Base-by-base conservation (phyloP, 2,113 vertebrate species). In the Lepidothrix coronata region DNA sequence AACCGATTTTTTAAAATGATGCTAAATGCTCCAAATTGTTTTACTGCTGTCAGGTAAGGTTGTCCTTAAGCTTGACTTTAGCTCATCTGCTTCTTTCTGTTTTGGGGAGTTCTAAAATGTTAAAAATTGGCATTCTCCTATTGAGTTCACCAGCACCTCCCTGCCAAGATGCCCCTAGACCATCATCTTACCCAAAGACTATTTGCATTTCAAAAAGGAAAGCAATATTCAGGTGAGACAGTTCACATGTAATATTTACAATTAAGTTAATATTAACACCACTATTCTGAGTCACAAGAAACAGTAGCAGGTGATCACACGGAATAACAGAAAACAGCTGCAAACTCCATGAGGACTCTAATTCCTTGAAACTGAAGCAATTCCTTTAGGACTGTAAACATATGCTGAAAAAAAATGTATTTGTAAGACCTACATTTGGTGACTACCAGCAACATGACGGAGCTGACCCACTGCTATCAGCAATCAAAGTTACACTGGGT, bases 401-500 rank as follows among this genome's bases (percentile, higher is more conserved):
- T 7, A 51, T 11, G 37, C 18, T 78, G 52, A n/a, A 28, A 62
- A 73, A 28, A 71, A 48, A 48, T 7, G 2, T 39, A 39, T 71
- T 77, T 17, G 8, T 44, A 43, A 57, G 17, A 44, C 30, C 16
- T 25, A 22, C 15, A 43, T n/a, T 49, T 35, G 43, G 28, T 3
- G 3, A 68, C 25, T 41, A 57, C 22, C 24, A 35, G 24, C 35
- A 55, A 62, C 6, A 25, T 7, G 20, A 33, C n/a, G 31, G 61
- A 84, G 37, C 27, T 30, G 13, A 79, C 52, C 24, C 33, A 14
- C 30, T 14, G 27, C 3, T 39, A 49, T 4, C 8, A 24, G 39
- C 57, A 58, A 55, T 16, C 0, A 1, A 65, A 5, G 24, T n/a
- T 39, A 37, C n/a, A 41, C 2, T 2, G 3, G 48, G 30, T 21